phyloP scores from a whole-genome alignment of 1,140 invertebrate species.

The Muscidifurax raptorellus region DNA sequence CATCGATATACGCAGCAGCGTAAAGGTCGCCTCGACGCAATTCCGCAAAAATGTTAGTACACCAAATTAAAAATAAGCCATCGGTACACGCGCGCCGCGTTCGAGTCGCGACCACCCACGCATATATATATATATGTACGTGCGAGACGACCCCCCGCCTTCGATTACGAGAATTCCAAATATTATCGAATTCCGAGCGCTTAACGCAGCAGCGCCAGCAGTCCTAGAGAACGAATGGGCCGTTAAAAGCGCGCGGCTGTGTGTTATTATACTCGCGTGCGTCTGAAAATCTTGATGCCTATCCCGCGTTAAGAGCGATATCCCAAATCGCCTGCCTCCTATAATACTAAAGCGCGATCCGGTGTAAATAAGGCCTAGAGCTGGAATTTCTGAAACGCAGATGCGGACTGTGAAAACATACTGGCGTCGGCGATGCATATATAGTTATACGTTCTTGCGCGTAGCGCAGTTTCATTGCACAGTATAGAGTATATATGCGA shows the following conservation, averaged over 20 bases:
- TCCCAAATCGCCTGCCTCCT: neutral
- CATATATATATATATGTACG: too few relatives aligned
- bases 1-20: too few relatives aligned
- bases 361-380: neutral
- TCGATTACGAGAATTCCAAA: slow-evolving; percentile 54
- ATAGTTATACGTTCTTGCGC: too few relatives aligned
- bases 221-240: slow-evolving; percentile 18
- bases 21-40: too few relatives aligned
- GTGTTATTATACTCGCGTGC: slow-evolving; percentile 23
- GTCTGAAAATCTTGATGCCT: slow-evolving; percentile 18
- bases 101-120: neutral
- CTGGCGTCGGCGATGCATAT: neutral
- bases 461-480: too few relatives aligned
- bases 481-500: too few relatives aligned
- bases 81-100: neutral
- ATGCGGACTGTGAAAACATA: neutral
- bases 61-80: too few relatives aligned
- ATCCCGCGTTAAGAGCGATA: slow-evolving; percentile 18
- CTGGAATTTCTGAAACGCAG: neutral
- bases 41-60: too few relatives aligned
- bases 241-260: slow-evolving; percentile 29
- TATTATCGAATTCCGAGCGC: slow-evolving; percentile 55
- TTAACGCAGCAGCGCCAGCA: neutral
- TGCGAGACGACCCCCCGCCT: neutral
- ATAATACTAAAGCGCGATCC: neutral